Evolutionary conservation across 2,888 invertebrate genomes (phyloP), one percentile per base, ranked within the genome.

Genomic region (Carpatolechia fugitivella): DNA sequence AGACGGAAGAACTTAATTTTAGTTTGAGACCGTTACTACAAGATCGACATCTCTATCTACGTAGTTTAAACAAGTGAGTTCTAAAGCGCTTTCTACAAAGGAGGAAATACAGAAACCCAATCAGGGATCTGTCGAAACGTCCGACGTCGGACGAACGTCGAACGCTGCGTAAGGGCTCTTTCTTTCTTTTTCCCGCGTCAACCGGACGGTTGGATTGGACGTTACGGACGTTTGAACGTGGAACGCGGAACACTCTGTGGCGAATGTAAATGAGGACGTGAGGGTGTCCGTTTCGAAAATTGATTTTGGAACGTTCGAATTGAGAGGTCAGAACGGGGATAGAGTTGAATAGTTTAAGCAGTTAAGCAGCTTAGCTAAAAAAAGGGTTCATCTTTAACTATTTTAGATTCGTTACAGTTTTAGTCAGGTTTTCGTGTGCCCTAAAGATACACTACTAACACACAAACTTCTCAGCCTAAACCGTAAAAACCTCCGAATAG

Each of bases 41-140:
- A n/a, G n/a, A n/a, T n/a, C 24, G 6, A 6, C 3, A 24, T 4
- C 24, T 24, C 24, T 24, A 24, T 24, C 24, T 6, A 24, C 6
- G n/a, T n/a, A n/a, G n/a, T 24, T 24, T 24, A 24, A 24, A 3
- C 24, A 24, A 24, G 24, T 24, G 33, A 33, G 14, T 49, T 33
- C 10, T 20, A 41, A 41, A 41, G 14, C 18, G 20, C 40, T 41
- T 24, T 6, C 16, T 36, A 35, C 36, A 50, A 50, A 50, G 48
- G 11, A 48, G 33, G 30, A 48, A 48, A 46, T 46, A 56, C 47
- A 29, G 56, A 29, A 57, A 57, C 51, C 52, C 52, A 57, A 57
- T 57, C 57, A 57, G 47, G 48, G 30, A 52, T 54, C 48, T 57
- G 55, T 57, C 57, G 51, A 49, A 49, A 52, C 54, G 57, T 57